A percentile compares a stretch with the other conserved stretches of the same genome.
Evolutionary conservation across 2,113 vertebrate genomes (phyloP).

Genomic region (Oreochromis aureus): DNA sequence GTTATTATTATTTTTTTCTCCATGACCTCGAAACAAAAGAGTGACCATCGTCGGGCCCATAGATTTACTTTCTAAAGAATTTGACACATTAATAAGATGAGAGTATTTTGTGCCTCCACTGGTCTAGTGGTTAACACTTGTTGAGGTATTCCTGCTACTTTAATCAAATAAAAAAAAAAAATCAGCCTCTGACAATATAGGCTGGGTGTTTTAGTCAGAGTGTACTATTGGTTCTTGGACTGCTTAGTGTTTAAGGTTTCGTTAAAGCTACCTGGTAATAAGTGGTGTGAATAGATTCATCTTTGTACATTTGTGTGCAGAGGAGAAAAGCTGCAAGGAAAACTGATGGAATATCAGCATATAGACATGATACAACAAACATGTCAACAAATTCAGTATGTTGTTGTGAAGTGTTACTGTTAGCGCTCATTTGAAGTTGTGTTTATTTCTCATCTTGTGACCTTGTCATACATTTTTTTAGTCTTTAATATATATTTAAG

Average conservation of each 20-base stretch:
- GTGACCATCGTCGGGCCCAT: not conserved
- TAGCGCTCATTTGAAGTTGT: not conserved
- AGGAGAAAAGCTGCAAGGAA: not conserved
- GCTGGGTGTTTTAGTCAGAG: not conserved
- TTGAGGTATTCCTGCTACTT: not conserved
- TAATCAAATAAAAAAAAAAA: not conserved
- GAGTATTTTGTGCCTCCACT: not conserved
- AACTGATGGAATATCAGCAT: rapidly evolving
- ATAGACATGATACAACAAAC: not conserved
- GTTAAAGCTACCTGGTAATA: not conserved
- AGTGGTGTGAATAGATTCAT: not conserved
- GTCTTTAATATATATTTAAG: not conserved
- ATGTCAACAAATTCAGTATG: not conserved
- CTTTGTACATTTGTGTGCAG: not conserved
- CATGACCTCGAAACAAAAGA: not conserved
- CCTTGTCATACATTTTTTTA: not conserved
- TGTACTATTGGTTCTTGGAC: not conserved
- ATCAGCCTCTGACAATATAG: rapidly evolving
- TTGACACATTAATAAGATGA: not conserved
- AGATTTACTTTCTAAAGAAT: not conserved
- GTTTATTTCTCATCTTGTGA: not conserved
- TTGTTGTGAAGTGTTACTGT: not conserved
- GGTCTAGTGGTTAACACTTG: not conserved
- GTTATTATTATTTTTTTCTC: not conserved
- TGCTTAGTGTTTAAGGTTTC: not conserved